Base-by-base conservation (phyloP, 2,888 invertebrate species). In the Keiferia lycopersicella region DNA sequence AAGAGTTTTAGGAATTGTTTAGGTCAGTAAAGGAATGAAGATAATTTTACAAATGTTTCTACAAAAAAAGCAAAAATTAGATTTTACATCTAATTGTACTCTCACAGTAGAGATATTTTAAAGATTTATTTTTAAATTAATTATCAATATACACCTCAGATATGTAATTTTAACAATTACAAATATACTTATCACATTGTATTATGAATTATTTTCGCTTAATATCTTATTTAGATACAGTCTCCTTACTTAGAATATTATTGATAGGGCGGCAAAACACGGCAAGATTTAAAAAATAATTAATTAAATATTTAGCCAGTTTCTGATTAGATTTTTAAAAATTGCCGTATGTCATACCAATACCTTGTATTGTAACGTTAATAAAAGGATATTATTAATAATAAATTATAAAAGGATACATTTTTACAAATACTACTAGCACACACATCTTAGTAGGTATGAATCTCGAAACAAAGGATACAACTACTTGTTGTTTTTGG, bases 161-260 rank as follows among this genome's bases (percentile, higher is more conserved):
- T 81, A 80, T 81, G 80, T 76, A 73, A 76, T 77, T 72, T 68
- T 63, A 60, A 72, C 70, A 67, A 72, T 71, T 71, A 77, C 67
- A 73, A 73, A 64, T 65, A 62, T 71, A 69, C 76, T 75, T 83
- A 84, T 83, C 81, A 83, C 82, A 79, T 73, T 71, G 67, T 76
- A 72, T 79, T 76, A 79, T 76, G 72, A 75, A 72, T 71, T 70
- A 73, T 66, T 71, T 64, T 70, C 70, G 70, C 69, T 68, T 63
- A 63, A 58, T 64, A 65, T 61, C 64, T 61, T 66, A 66, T 65
- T 63, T 65, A 63, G 53, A 63, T 63, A 66, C 62, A 64, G 60
- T 64, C 57, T 50, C 45, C 61, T 66, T 63, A 65, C 34, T 56
- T 34, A 10, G 18, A 56, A 60, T 45, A 51, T 51, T 61, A 51